Percentiles rank a stretch among this genome's conserved stretches.
Conservation (phyloP, 2,797 vertebrate genomes). For the Sciurus vulgaris region DNA sequence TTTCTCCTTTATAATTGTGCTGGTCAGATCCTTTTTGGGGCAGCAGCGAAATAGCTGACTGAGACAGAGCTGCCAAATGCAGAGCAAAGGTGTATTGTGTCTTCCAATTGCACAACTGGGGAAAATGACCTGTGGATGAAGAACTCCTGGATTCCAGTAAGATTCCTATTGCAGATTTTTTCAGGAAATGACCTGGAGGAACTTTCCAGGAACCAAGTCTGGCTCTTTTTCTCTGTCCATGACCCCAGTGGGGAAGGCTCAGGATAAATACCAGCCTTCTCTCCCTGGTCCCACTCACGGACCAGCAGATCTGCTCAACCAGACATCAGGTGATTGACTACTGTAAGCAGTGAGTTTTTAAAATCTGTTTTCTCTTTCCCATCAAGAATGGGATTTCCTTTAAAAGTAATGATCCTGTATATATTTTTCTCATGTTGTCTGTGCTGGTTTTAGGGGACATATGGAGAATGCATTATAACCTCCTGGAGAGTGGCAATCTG, state of each 20-base stretch:
- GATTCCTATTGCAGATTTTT: not conserved
- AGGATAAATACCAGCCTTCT: not conserved
- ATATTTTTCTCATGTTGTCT: not conserved
- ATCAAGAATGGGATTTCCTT: not conserved
- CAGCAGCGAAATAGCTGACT: too few species aligned
- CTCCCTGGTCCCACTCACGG: not conserved
- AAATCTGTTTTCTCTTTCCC: not conserved
- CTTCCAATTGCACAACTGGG: not conserved
- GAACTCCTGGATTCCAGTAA: not conserved
- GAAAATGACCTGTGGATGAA: not conserved
- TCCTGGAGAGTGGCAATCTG: not conserved
- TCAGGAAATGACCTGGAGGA: not conserved
- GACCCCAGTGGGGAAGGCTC: not conserved
- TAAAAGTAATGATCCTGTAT: not conserved
- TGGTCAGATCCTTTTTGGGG: too few species aligned
- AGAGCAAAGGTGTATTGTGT: rapidly evolving
- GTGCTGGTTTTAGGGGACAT: not conserved
- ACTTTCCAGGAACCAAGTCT: not conserved
- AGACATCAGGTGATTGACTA: not conserved
- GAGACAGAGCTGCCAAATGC: not conserved
- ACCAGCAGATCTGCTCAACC: not conserved
- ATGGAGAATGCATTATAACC: not conserved
- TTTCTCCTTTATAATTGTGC: too few species aligned
- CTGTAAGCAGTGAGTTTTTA: not conserved
- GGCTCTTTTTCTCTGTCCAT: not conserved